Base-by-base conservation (phyloP, 1,140 invertebrate species). In the Sarcophaga peregrina region DNA sequence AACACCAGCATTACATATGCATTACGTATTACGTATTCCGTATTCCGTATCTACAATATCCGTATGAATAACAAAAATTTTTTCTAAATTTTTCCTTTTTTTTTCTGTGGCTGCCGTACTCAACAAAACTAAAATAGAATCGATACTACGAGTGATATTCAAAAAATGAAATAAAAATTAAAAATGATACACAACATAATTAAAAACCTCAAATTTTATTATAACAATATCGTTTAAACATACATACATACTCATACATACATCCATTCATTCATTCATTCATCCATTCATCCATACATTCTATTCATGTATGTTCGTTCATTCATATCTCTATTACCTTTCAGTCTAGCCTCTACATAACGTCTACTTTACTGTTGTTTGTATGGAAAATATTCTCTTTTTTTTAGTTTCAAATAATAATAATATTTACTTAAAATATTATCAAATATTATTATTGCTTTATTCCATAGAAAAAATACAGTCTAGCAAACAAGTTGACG, bases 151-250 rank as follows among this genome's bases (percentile, higher is more conserved):
- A 37, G 25, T 37, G n/a, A n/a, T n/a, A n/a, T n/a, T n/a, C n/a
- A n/a, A 37, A 37, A 37, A 37, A 37, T 37, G 25, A 37, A 37
- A 2, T 2, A 37, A 37, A 37, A 37, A 81, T 68, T 68, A 8
- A 72, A 81, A 47, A 62, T 58, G 54, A 54, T 58, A 20, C 47
- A 68, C 54, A 81, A 68, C 80, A 81, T 68, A 68, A 81, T 81
- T 81, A 68, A 46, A 58, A 68, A 72, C 54, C 54, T 45, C 80
- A 68, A 68, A 68, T 68, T 68, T 68, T 68, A 68, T 68, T 68
- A 68, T 25, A 81, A 48, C 62, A 46, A 78, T 20, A 78, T 48
- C 47, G 45, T 45, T 78, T 20, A 50, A 20, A 17, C 75, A 78
- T 20, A 20, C 62, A 4, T 72, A 72, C 62, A 6, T 4, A 20